Evolutionary conservation across 2,113 vertebrate species (phyloP).

Genomic region (Eonycteris spelaea): DNA sequence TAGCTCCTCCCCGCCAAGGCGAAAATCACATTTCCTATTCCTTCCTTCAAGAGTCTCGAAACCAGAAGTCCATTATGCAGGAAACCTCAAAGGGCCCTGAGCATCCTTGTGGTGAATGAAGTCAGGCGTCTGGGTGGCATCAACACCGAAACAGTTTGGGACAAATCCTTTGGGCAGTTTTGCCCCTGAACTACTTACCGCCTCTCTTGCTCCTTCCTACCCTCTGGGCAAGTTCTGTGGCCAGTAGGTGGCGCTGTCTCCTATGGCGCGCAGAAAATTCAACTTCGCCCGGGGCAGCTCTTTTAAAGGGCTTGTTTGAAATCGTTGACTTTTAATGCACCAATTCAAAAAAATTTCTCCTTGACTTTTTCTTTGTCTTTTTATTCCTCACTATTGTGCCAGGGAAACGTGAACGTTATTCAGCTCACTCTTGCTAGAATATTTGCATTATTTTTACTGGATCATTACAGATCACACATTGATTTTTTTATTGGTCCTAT

Average conservation of each 20-base stretch:
- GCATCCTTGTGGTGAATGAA: neutral
- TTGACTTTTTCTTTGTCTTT: neutral
- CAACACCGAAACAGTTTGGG: neutral
- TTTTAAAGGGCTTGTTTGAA: neutral
- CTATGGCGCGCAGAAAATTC: neutral
- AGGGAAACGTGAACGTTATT: neutral
- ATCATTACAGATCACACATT: neutral
- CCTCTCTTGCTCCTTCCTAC: neutral
- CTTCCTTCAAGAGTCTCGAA: neutral
- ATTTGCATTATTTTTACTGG: neutral
- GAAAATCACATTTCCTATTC: neutral
- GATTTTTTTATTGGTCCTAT: neutral
- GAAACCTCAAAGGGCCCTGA: neutral
- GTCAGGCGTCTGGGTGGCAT: neutral
- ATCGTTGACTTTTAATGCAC: neutral
- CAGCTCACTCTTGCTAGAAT: neutral
- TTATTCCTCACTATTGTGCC: neutral
- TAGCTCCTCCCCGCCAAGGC: rapidly evolving
- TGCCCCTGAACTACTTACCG: rapidly evolving
- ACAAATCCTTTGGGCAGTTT: neutral
- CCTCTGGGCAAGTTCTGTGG: rapidly evolving
- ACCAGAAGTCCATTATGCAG: neutral
- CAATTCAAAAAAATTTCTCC: neutral
- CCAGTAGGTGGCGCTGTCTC: constrained; percentile 61
- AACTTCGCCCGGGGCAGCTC: rapidly evolving